These are phyloP conservation scores for Pituophis catenifer DNA, from an alignment of 2,113 vertebrate species.

Conservation along the genomic window DNA sequence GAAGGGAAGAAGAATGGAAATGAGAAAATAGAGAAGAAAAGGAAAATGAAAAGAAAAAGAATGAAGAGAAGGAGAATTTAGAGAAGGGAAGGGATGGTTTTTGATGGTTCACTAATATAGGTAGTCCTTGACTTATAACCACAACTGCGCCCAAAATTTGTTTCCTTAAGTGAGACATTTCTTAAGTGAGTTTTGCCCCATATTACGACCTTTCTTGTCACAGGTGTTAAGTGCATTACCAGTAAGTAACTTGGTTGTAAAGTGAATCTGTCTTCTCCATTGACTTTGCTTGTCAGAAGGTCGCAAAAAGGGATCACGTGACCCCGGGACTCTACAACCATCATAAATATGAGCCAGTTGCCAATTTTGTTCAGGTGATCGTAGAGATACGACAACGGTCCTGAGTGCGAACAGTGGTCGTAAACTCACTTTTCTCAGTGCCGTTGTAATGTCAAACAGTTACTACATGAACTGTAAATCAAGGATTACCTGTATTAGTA, in stretches of 20 bases:
- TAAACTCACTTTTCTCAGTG: background rate
- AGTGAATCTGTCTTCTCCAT: background rate
- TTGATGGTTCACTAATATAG: background rate
- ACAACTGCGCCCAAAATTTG: background rate
- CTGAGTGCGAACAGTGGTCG: background rate
- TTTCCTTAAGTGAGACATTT: background rate
- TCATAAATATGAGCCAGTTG: background rate
- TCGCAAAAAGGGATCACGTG: background rate
- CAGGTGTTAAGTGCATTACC: background rate
- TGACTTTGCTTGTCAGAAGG: background rate
- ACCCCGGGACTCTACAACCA: accelerated
- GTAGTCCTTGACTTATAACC: background rate
- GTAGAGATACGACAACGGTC: too few species aligned
- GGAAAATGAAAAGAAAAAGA: background rate
- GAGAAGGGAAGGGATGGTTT: background rate
- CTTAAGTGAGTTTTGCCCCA: background rate
- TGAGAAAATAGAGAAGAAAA: background rate
- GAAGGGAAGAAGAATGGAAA: background rate
- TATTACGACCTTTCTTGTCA: background rate
- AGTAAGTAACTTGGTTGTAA: background rate
- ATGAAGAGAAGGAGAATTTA: background rate
- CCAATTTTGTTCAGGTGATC: background rate
- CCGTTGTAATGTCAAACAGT: background rate
- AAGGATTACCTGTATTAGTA: background rate
- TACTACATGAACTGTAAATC: background rate